Conservation (phyloP, 2,888 invertebrate genomes). For the Galeopsomyia nigrocyanea region DNA sequence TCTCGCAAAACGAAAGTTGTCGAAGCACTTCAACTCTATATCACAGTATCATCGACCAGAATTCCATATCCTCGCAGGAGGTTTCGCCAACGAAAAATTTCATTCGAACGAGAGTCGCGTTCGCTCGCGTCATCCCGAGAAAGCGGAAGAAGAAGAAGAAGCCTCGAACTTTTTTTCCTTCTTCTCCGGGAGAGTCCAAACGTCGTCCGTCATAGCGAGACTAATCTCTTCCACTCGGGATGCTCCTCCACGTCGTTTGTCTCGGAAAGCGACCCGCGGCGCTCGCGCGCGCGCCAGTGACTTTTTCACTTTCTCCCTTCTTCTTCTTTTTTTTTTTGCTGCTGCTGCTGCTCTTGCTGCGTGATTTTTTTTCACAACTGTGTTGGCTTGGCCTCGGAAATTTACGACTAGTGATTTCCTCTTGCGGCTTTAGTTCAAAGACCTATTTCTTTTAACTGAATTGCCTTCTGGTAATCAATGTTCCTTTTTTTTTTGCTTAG, state of each 20-base stretch:
- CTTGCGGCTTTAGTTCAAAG: slow-evolving; percentile 6
- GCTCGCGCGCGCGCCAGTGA: slow-evolving; percentile 6
- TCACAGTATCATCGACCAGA: not conserved
- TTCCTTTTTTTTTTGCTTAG: no score
- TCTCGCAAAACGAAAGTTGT: no score
- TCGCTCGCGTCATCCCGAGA: not conserved
- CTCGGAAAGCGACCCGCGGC: slow-evolving; percentile 40
- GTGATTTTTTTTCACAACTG: not conserved
- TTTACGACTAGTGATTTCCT: slow-evolving; percentile 28
- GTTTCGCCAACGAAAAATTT: not conserved
- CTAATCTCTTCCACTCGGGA: slow-evolving; percentile 59
- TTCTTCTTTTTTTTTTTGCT: slow-evolving; percentile 3
- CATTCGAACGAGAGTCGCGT: not conserved
- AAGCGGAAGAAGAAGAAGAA: no score
- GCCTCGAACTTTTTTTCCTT: no score
- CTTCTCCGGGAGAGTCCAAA: no score
- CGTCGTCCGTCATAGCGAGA: slow-evolving; percentile 40
- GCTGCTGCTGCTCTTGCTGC: not conserved
- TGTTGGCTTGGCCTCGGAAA: slow-evolving; percentile 18
- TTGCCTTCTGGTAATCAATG: no score
- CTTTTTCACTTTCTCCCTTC: slow-evolving; percentile 41
- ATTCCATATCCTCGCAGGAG: not conserved
- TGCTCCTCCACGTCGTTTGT: slow-evolving; percentile 56
- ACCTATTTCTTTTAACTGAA: slow-evolving; percentile 3
- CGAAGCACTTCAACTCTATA: no score